phyloP scores from a whole-genome alignment of 2,797 vertebrate species.

The Pseudochromis fuscus region DNA sequence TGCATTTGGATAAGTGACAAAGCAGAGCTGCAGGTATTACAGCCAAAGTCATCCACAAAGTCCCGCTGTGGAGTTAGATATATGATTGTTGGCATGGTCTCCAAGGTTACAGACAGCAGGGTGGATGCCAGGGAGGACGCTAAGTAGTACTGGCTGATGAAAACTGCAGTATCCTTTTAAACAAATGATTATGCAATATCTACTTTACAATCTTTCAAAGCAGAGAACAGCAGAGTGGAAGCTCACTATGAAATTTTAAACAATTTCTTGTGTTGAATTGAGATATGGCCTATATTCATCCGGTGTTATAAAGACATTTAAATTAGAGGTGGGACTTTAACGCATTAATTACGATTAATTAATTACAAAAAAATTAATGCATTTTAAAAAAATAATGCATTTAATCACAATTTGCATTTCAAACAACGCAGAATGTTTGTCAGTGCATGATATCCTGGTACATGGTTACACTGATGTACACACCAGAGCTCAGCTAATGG shows the following conservation, averaged over 20 bases:
- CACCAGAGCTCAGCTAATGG: too few relatives aligned
- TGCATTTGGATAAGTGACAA: slow-evolving; percentile 58
- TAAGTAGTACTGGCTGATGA: slow-evolving; percentile 34
- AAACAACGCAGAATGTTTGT: too few relatives aligned
- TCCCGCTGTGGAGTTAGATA: slow-evolving; percentile 38
- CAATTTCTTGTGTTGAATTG: too few relatives aligned
- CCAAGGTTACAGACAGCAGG: slow-evolving; percentile 52
- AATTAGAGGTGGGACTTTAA: too few relatives aligned
- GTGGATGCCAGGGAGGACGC: slow-evolving; percentile 30
- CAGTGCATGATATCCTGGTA: too few relatives aligned
- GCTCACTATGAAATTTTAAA: neutral
- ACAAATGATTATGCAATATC: slow-evolving; percentile 19
- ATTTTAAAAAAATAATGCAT: too few relatives aligned
- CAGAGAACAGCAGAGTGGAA: slow-evolving; percentile 11
- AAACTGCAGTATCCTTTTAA: slow-evolving; percentile 50
- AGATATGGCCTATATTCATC: neutral
- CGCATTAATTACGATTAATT: too few relatives aligned
- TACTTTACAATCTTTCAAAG: slow-evolving; percentile 8
- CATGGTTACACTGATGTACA: too few relatives aligned
- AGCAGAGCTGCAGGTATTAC: slow-evolving; percentile 35
- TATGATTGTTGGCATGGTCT: slow-evolving; percentile 50
- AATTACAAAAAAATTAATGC: too few relatives aligned
- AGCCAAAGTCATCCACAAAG: slow-evolving; percentile 54
- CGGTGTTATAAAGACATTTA: neutral
- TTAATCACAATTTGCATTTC: too few relatives aligned